Conservation (phyloP, 2,113 vertebrate genomes). For the Nothoprocta pentlandii region DNA sequence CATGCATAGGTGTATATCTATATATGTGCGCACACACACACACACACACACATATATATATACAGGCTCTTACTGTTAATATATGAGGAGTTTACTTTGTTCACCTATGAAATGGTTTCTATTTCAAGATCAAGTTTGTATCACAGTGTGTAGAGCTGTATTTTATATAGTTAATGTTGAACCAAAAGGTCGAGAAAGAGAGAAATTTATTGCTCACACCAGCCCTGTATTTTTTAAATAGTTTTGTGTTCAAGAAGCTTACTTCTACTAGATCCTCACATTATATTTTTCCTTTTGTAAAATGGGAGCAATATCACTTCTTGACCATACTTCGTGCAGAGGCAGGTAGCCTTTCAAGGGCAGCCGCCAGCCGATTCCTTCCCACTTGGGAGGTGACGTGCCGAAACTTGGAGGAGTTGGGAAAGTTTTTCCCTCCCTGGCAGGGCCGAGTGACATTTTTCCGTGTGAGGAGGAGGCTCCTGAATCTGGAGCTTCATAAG, state of each 20-base stretch:
- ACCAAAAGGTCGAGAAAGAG: not conserved
- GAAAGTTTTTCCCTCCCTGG: not conserved
- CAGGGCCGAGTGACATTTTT: not conserved
- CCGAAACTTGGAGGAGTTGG: not conserved
- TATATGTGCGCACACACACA: too few species aligned
- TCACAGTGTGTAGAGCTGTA: fast-evolving
- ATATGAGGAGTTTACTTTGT: not conserved
- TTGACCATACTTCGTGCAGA: not conserved
- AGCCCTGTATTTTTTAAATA: not conserved
- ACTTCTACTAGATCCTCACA: not conserved
- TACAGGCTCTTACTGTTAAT: not conserved
- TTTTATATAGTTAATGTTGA: not conserved
- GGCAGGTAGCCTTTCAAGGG: not conserved
- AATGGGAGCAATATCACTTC: not conserved
- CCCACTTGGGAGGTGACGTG: not conserved
- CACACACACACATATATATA: too few species aligned
- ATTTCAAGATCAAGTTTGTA: not conserved
- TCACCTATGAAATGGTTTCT: not conserved
- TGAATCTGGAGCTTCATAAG: not conserved
- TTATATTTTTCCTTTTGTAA: not conserved
- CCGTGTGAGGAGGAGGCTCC: not conserved
- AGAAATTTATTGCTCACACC: not conserved
- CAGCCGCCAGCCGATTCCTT: not conserved
- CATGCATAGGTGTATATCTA: too few species aligned
- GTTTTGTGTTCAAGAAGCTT: not conserved